Evolutionary conservation across 2,888 invertebrate genomes (phyloP), one percentile per base, ranked within the genome.

Genomic region (Andrena camellia): DNA sequence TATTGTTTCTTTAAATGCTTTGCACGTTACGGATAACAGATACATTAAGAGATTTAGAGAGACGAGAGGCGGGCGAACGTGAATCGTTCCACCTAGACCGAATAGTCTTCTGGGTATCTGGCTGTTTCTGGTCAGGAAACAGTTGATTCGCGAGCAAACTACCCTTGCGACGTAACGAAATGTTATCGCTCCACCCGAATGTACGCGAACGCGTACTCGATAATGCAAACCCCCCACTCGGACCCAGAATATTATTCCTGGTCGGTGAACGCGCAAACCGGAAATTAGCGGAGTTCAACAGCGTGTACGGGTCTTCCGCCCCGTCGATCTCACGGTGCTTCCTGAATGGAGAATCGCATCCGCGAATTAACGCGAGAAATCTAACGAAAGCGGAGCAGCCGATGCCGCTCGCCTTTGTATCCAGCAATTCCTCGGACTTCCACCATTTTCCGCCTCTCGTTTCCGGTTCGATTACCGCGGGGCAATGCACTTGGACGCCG

Each of bases 21-120:
- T 29, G 59, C 80, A 83, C 63, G 54, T 79, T 63, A 87, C 69
- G 81, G 71, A 72, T 80, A 84, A 67, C 81, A 83, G 71, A 69
- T 75, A 78, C 76, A 78, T 80, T 86, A 42, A 80, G 71, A 83
- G 76, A 50, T 87, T 87, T 69, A 62, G 57, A 86, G 78, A 78
- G 54, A 83, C 63, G 82, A 84, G 77, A 86, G 82, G 81, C 87
- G 88, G 81, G 85, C 75, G 52, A 42, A 68, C 52, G 54, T 57
- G 50, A 35, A 54, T 63, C 78, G 67, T 8, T 63, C 31, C 63
- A 71, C 33, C 62, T 71, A 57, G 62, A 23, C 20, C 13, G 33
- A 48, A 66, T 33, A 67, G 35, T 54, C 17, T 42, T 70, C 60
- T 1, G 0, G 7, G 0, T 29, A 10, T 6, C 31, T 29, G 17